Evolutionary conservation across 1,140 invertebrate genomes (phyloP), one percentile per base, ranked within the genome.

Genomic region (Laupala kohalensis): DNA sequence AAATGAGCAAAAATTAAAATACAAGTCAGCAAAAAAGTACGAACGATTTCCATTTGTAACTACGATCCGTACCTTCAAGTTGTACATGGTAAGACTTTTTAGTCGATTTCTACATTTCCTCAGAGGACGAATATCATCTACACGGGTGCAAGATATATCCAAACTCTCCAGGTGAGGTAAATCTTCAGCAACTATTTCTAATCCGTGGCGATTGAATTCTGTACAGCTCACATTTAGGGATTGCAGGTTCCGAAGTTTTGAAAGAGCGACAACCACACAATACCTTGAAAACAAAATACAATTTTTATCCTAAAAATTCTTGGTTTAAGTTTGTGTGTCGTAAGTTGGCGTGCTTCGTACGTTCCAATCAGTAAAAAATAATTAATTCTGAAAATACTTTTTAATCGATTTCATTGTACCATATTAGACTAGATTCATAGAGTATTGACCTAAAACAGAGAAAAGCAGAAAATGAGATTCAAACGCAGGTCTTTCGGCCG

Each of bases 191-290:
- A 92, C 83, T 73, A 90, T 87, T 75, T 88, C 84, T 70, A 92
- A 81, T 9, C 86, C 86, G 75, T 88, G 85, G 72, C 84, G 84
- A 78, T 90, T 90, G 74, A 92, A 87, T 78, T 91, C 88, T 53
- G 90, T 92, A 74, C 86, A 83, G 72, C 88, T 87, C 1, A 92
- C 86, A 80, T 91, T 90, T n/a, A 92, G 80, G 65, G 82, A 84
- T 69, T 86, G 85, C 53, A 92, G 78, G 71, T 86, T 86, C 71
- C 83, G 83, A 71, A 89, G 79, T 81, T 86, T 82, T 74, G 81
- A 82, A 66, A 87, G 79, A 69, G 84, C 81, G 71, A 83, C 81
- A 74, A 85, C 81, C 71, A 82, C 81, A 74, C 83, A 82, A 74
- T 82, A 83, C 73, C 83, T 84, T 71, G 67, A 74, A 75, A 9